Evolutionary conservation across 1,140 invertebrate genomes (phyloP).

Genomic region (Ceratina japonica): DNA sequence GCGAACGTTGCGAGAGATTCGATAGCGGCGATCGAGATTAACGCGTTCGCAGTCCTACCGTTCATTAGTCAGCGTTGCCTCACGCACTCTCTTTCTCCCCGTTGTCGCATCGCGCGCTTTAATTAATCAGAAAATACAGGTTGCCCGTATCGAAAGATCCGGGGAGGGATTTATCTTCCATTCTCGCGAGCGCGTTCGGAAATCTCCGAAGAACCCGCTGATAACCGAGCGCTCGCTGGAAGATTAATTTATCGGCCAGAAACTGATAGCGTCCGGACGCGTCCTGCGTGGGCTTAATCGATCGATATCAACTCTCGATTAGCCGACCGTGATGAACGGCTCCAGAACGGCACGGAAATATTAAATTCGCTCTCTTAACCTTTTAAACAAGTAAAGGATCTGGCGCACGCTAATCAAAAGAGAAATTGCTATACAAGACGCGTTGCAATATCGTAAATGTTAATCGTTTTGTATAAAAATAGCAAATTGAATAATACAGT

Average conservation of each 20-base stretch:
- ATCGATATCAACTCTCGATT: slow-evolving; percentile 24
- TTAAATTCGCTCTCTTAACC: background rate
- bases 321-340: slow-evolving; percentile 4
- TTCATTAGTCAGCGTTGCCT: slow-evolving; percentile 38
- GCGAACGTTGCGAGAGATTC: slow-evolving; percentile 17
- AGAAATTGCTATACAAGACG: too few species aligned
- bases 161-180: slow-evolving; percentile 36
- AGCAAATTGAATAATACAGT: too few species aligned
- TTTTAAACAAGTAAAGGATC: too few species aligned
- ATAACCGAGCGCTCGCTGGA: slow-evolving; percentile 45
- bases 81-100: slow-evolving; percentile 26
- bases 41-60: slow-evolving; percentile 10
- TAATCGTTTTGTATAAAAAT: too few species aligned
- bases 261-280: slow-evolving; percentile 11
- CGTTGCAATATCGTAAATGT: too few species aligned
- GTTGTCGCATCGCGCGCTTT: slow-evolving; percentile 33
- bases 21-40: slow-evolving; percentile 8
- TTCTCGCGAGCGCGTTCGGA: background rate
- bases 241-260: slow-evolving; percentile 57
- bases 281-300: slow-evolving; percentile 20
- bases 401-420: too few species aligned
- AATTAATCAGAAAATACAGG: slow-evolving; percentile 52
- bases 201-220: slow-evolving; percentile 18
- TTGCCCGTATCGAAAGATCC: slow-evolving; percentile 24
- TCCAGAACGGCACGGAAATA: background rate